These are phyloP conservation scores for Volucella inanis DNA, from an alignment of 2,888 invertebrate genomes.

Conservation along the genomic window DNA sequence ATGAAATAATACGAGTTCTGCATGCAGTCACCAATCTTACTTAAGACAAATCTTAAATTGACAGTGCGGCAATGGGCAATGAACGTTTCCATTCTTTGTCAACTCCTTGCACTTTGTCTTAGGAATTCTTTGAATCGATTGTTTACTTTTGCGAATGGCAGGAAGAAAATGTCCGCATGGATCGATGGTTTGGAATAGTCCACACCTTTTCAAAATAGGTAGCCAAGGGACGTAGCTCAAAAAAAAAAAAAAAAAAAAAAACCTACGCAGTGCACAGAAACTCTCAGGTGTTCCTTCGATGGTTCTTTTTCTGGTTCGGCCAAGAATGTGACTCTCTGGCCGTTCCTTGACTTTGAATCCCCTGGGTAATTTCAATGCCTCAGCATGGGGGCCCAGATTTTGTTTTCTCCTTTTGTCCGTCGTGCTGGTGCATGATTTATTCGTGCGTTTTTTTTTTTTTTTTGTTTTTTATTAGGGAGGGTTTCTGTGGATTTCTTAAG, in stretches of 20 bases:
- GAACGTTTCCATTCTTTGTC: conserved; percentile 19
- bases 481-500: conserved; percentile 14
- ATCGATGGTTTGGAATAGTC: conserved; percentile 53
- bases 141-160: conserved; percentile 31
- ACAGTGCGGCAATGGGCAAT: conserved; percentile 38
- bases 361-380: conserved; percentile 71
- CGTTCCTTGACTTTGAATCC: conserved; percentile 56
- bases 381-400: conserved; percentile 55
- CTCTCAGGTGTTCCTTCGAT: conserved; percentile 64
- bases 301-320: conserved; percentile 50
- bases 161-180: conserved; percentile 58
- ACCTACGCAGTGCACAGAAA: conserved; percentile 47
- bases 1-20: conserved; percentile 29
- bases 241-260: conserved; percentile 28
- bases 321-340: conserved; percentile 64
- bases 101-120: conserved; percentile 27
- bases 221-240: conserved; percentile 21
- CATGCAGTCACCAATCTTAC: conserved; percentile 1
- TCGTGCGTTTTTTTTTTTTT: conserved; percentile 59
- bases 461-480: conserved; percentile 56
- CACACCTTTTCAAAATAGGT: conserved; percentile 69
- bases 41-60: too few species aligned
- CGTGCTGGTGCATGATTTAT: conserved; percentile 68
- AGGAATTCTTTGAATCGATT: conserved; percentile 30
- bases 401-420: conserved; percentile 36